Conservation (phyloP, 37 sponge, comb jelly and placozoan genomes). For the Tethya wilhelma region DNA sequence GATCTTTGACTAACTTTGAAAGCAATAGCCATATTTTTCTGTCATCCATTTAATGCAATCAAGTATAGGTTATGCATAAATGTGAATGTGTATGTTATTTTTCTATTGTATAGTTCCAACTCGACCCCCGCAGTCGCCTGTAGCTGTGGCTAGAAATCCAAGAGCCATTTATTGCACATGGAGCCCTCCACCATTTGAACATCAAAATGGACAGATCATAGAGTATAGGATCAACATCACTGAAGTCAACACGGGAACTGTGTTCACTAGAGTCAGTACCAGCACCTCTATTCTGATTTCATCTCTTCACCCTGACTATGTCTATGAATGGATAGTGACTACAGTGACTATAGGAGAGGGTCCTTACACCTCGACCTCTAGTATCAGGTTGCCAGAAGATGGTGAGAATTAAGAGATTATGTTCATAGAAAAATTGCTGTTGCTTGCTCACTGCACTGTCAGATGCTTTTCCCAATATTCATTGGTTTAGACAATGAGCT, state of each 20-base stretch:
- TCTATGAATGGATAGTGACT: conserved; percentile 14
- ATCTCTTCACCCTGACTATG: conserved; percentile 39
- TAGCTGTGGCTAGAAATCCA: too few species aligned
- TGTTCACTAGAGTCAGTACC: neutral
- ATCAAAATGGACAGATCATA: conserved; percentile 36
- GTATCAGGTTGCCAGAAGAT: conserved; percentile 17
- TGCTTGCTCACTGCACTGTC: too few species aligned
- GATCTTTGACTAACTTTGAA: neutral
- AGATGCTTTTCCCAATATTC: too few species aligned
- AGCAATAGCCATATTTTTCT: neutral
- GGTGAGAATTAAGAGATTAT: too few species aligned
- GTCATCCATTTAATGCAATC: neutral
- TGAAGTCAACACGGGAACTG: conserved; percentile 24
- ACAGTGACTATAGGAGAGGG: conserved; percentile 40
- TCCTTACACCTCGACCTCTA: neutral
- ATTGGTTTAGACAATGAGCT: too few species aligned
- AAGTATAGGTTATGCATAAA: neutral
- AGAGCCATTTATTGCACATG: too few species aligned
- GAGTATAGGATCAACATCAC: conserved; percentile 36
- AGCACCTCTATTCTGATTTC: conserved; percentile 4
- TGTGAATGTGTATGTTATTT: neutral
- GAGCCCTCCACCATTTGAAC: conserved; percentile 10
- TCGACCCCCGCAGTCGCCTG: too few species aligned
- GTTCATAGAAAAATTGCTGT: too few species aligned
- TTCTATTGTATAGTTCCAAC: too few species aligned